Conservation (phyloP, 64 coral and sea anemone species). For the Orbicella faveolata region DNA sequence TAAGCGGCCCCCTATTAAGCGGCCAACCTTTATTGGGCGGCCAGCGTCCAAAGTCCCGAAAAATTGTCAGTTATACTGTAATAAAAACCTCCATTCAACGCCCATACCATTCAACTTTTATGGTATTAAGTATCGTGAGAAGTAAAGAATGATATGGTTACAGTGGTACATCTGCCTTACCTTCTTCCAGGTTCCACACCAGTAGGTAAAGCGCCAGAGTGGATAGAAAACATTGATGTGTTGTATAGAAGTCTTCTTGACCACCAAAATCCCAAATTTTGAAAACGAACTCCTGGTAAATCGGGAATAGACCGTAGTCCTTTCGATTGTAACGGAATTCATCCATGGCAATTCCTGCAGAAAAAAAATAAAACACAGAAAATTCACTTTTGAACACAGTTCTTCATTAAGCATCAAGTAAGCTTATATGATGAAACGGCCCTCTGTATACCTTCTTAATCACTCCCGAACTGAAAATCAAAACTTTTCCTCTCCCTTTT, state of each 20-base stretch:
- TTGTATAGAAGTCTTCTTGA: slow-evolving; percentile 91
- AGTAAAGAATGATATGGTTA: too few species aligned
- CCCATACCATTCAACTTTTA: too few species aligned
- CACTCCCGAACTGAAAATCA: too few species aligned
- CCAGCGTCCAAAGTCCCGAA: too few species aligned
- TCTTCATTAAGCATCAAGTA: not conserved
- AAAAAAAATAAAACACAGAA: not conserved
- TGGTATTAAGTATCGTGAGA: too few species aligned
- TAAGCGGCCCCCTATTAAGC: too few species aligned
- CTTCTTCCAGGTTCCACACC: slow-evolving; percentile 89
- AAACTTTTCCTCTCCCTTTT: too few species aligned
- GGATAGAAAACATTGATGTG: slow-evolving; percentile 95
- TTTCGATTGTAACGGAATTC: slow-evolving; percentile 68
- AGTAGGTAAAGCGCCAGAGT: slow-evolving; percentile 85
- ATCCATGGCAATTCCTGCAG: slow-evolving; percentile 77
- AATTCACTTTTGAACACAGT: not conserved
- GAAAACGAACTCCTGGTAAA: slow-evolving; percentile 66
- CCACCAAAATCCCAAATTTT: slow-evolving; percentile 98
- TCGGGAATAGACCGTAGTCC: slow-evolving; percentile 8
- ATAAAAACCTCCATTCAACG: too few species aligned
- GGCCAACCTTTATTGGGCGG: too few species aligned
- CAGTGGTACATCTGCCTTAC: not conserved
- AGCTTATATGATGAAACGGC: not conserved
- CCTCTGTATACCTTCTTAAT: too few species aligned
- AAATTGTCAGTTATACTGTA: too few species aligned